Evolutionary conservation across 2,888 invertebrate genomes (phyloP).

Genomic region (Lochmaea crataegi): DNA sequence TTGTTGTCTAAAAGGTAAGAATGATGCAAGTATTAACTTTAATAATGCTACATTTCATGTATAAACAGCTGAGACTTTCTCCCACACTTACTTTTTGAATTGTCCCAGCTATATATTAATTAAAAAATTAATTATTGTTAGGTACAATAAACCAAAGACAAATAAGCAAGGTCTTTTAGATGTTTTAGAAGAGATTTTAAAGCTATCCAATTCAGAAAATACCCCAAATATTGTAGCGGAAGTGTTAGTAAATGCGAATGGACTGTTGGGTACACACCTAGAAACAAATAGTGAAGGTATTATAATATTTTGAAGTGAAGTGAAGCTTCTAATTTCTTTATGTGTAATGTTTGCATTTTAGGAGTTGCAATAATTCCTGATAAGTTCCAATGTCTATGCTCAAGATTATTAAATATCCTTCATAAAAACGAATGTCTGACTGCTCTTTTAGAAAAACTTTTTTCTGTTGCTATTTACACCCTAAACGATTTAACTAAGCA

Average conservation of each 20-base stretch:
- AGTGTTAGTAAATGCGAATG: conserved; percentile 42
- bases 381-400: conserved; percentile 65
- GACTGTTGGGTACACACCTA: conserved; percentile 31
- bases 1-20: conserved; percentile 31
- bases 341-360: conserved; percentile 45
- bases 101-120: too few species aligned
- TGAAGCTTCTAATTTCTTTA: conserved; percentile 23
- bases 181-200: conserved; percentile 39
- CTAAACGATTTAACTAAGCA: conserved; percentile 42
- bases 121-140: conserved; percentile 2
- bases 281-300: conserved; percentile 34
- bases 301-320: conserved; percentile 13
- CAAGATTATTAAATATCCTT: conserved; percentile 61
- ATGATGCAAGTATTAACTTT: too few species aligned
- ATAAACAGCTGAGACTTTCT: background rate
- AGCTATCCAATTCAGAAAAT: conserved; percentile 23
- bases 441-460: conserved; percentile 60
- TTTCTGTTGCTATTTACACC: conserved; percentile 46
- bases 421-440: conserved; percentile 68
- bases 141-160: conserved; percentile 25
- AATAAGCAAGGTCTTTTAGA: conserved; percentile 28
- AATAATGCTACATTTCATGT: background rate
- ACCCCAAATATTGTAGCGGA: conserved; percentile 40
- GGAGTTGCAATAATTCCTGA: conserved; percentile 52
- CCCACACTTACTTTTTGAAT: background rate